Conservation (phyloP, 2,113 vertebrate species). For the Cavia porcellus region DNA sequence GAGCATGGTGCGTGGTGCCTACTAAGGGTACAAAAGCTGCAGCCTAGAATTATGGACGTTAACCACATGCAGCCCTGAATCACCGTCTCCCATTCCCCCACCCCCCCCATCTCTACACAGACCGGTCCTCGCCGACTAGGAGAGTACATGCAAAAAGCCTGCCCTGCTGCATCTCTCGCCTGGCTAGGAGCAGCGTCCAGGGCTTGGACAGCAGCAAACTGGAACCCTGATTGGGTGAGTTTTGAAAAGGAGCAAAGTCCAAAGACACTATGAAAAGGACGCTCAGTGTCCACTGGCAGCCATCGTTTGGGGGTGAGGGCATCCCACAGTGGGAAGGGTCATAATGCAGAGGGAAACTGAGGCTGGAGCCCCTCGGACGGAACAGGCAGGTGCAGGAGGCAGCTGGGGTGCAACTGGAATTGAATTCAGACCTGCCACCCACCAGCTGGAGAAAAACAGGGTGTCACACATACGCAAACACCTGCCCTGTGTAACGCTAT, state of each 20-base stretch:
- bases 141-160: neutral
- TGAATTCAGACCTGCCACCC: neutral
- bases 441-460: neutral
- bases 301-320: neutral
- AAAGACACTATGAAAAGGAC: neutral
- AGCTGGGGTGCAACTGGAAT: neutral
- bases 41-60: neutral
- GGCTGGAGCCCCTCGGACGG: neutral
- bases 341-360: neutral
- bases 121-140: neutral
- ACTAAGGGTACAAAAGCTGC: neutral
- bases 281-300: neutral
- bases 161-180: no score
- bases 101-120: neutral
- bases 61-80: neutral
- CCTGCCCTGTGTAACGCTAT: constrained; percentile 27
- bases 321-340: neutral
- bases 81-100: neutral
- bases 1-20: neutral
- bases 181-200: neutral
- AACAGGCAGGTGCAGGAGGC: neutral
- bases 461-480: neutral
- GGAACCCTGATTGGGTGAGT: neutral
- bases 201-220: neutral
- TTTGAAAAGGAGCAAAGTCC: neutral